Conservation (phyloP, 1,140 invertebrate genomes). For the Drosophila malerkotliana region DNA sequence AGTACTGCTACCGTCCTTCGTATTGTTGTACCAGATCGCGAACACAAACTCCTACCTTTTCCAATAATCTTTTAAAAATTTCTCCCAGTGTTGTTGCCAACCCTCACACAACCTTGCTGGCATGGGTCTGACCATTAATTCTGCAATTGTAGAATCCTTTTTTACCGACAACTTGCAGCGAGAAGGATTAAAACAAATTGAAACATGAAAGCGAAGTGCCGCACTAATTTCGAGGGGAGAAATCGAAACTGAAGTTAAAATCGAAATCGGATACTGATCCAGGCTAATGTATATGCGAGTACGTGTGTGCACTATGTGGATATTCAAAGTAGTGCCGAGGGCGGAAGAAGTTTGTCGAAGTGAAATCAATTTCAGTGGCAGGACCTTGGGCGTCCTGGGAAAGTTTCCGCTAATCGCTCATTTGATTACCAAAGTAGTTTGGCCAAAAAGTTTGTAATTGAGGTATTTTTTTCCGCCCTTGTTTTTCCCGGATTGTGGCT, state of each 20-base stretch:
- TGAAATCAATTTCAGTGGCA: constrained; percentile 10
- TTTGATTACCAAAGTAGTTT: constrained; percentile 76
- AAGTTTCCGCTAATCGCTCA: constrained; percentile 73
- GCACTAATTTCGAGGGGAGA: constrained; percentile 20
- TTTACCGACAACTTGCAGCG: constrained; percentile 9
- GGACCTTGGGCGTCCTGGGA: constrained; percentile 19
- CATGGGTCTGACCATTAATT: constrained; percentile 2
- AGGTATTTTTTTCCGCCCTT: constrained; percentile 57
- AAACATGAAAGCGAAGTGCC: constrained; percentile 32
- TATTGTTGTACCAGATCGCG: too few species aligned
- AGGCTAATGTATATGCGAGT: neutral
- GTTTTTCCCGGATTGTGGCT: constrained; percentile 9
- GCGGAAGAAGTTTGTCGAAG: neutral
- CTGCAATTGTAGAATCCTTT: constrained; percentile 14
- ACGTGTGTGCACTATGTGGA: neutral
- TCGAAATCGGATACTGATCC: constrained; percentile 3
- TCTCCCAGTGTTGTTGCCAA: neutral
- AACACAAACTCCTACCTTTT: too few species aligned
- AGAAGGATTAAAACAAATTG: constrained; percentile 31
- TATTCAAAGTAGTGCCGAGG: neutral
- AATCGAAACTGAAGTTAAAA: neutral
- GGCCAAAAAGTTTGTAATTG: constrained; percentile 73
- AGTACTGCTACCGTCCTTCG: too few species aligned
- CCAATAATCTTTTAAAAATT: neutral
- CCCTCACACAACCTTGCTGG: neutral